Base-by-base conservation (phyloP, 2,113 vertebrate species). In the Crotalus horridus region DNA sequence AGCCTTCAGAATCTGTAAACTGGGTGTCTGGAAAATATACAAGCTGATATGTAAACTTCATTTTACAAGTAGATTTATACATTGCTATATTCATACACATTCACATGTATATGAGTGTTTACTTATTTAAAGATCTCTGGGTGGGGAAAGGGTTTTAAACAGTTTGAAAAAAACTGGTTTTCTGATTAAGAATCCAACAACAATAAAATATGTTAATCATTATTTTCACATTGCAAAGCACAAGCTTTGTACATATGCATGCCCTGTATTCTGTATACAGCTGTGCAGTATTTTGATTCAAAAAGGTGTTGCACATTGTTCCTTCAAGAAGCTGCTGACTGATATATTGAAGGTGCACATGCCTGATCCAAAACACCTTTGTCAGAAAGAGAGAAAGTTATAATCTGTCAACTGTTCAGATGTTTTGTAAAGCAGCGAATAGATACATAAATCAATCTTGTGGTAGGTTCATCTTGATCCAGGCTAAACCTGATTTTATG, bases 1-100 rank as follows among this genome's bases (percentile, higher is more conserved):
- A 91, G 87, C 51, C 5, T 46, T 90, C 92, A 94, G 91, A 92
- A 81, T 23, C 46, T 92, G 24, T 55, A 93, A 6, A 11, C 9
- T 33, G 89, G 59, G 54, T 64, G 6, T 61, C 90, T 94, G n/a
- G 24, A 92, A 95, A 94, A 94, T 94, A 86, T 3, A 11, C 92
- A 55, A 89, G 59, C 10, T 33, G 17, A 33, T 89, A 51, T 61
- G 8, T 93, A n/a, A 86, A 81, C 46, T 51, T 93, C 39, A 6
- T 88, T 12, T 89, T 85, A n/a, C 10, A 48, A 12, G 43, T 46
- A 85, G 5, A 89, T 89, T 89, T 89, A 43, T 1, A 8, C 58
- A 54, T 85, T 89, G 55, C 51, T 54, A 33, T 89, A 58, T 39
- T 56, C 54, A 89, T 46, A 90, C 29, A 61, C 17, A 81, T 81